Evolutionary conservation across 37 sponge, comb jelly and placozoan genomes (phyloP), one percentile per base, ranked within the genome.

Genomic region (Agelas oroides): DNA sequence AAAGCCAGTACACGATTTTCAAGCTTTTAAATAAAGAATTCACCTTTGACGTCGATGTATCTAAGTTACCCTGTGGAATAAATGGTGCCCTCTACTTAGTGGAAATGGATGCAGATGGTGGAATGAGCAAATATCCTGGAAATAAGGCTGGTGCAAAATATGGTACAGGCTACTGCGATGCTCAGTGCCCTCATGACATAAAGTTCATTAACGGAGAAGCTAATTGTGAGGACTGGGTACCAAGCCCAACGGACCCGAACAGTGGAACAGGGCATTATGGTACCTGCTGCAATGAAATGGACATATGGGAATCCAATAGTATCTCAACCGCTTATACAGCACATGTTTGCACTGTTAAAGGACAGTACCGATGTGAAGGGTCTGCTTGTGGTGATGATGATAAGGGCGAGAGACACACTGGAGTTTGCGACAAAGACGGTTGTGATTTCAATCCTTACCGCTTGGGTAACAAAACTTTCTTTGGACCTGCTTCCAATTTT

Each of bases 371-470:
- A 1, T 79, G 80, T 27, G 70, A 79, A 66, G 80, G 80, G 54
- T 5, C 23, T 25, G 32, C 65, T 8, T 79, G 80, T 79, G 80
- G 80, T 41, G 78, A 77, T 32, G 25, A 13, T 24, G 67, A 65
- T 79, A 25, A 23, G 5, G 70, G 80, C 32, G 54, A 79, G 69
- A 32, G 80, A 20, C 80, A 79, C 55, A 40, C 15, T 66, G 80
- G 80, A 2, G 80, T 79, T 11, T 66, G 80, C 66, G 80, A 79
- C 65, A 79, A 79, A 38, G 80, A 79, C 37, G 82, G 82, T 56
- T 81, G 82, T 81, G 82, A 81, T 40, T 81, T 81, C 73, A 81
- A 81, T 54, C 82, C 82, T 53, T 81, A 81, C 55, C 82, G 71
- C 15, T 71, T 81, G 72, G 82, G 82, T 5, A 73, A 81, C 73